Evolutionary conservation across 2,888 invertebrate genomes (phyloP).

Genomic region (Drosophila rellima): DNA sequence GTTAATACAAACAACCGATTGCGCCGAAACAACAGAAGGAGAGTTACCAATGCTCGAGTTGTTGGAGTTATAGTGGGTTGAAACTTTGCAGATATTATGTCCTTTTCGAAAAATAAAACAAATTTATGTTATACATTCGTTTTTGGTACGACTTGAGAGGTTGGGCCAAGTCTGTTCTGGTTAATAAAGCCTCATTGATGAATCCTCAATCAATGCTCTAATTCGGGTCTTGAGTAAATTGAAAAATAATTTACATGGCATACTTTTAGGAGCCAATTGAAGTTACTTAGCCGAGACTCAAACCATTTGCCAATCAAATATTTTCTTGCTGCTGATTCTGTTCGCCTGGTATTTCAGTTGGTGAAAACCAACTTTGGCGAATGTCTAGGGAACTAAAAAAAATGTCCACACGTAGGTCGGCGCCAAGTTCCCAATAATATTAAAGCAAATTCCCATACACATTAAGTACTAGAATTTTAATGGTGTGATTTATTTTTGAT

Average conservation of each 20-base stretch:
- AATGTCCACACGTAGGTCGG: neutral
- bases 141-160: neutral
- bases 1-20: neutral
- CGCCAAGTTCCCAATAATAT: neutral
- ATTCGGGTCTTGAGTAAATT: neutral
- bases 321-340: neutral
- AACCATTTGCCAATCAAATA: neutral
- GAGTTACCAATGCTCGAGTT: neutral
- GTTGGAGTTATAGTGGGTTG: conserved; percentile 1
- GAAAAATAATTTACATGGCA: neutral
- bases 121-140: neutral
- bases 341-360: neutral
- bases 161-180: neutral
- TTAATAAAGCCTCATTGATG: neutral
- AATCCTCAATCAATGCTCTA: neutral
- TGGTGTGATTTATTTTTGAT: conserved; percentile 78
- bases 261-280: neutral
- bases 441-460: neutral
- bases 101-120: neutral
- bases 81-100: neutral
- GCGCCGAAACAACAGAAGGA: neutral
- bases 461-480: conserved; percentile 52
- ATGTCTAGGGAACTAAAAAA: neutral
- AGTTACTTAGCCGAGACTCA: neutral
- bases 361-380: neutral